A percentile compares a stretch with the other conserved stretches of the same genome.
Conservation (phyloP, 2,797 vertebrate genomes). For the Schizopygopsis pylzovi region DNA sequence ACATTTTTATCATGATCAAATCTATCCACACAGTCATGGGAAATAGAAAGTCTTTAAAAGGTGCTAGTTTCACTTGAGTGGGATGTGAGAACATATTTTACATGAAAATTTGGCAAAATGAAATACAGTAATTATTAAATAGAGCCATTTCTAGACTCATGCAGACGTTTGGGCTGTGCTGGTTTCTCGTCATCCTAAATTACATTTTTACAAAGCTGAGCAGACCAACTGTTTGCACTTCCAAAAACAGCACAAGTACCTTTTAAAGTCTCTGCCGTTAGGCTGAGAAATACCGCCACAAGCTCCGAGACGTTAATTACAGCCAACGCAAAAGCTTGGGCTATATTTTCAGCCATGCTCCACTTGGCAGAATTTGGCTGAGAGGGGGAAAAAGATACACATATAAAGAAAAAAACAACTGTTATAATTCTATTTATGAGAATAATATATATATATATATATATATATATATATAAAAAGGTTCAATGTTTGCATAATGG, state of each 20-base stretch:
- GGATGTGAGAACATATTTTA: not conserved
- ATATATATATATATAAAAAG: not conserved
- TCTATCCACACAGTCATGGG: not conserved
- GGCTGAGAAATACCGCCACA: slow-evolving; percentile 45
- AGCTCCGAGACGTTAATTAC: slow-evolving; percentile 57
- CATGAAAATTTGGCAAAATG: not conserved
- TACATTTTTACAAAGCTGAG: slow-evolving; percentile 49
- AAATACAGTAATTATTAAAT: not conserved
- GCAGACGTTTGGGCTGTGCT: slow-evolving; percentile 2
- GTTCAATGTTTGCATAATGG: not conserved
- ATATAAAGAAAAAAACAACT: not conserved
- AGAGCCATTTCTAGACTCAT: not conserved
- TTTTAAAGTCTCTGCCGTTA: slow-evolving; percentile 33
- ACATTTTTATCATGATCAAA: not conserved
- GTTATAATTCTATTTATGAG: not conserved
- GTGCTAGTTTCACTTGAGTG: not conserved
- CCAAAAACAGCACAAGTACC: slow-evolving; percentile 26
- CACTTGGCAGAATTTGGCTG: slow-evolving; percentile 5
- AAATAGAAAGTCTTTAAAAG: slow-evolving; percentile 1
- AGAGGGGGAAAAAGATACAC: not conserved
- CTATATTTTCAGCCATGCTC: slow-evolving; percentile 46
- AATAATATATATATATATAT: not conserved
- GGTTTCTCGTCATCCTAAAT: slow-evolving; percentile 45
- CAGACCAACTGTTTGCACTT: slow-evolving; percentile 41
- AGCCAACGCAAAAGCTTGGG: slow-evolving; percentile 46